Evolutionary conservation across 1,140 invertebrate species (phyloP), one percentile per base, ranked within the genome.

Genomic region (Gerris buenoi): DNA sequence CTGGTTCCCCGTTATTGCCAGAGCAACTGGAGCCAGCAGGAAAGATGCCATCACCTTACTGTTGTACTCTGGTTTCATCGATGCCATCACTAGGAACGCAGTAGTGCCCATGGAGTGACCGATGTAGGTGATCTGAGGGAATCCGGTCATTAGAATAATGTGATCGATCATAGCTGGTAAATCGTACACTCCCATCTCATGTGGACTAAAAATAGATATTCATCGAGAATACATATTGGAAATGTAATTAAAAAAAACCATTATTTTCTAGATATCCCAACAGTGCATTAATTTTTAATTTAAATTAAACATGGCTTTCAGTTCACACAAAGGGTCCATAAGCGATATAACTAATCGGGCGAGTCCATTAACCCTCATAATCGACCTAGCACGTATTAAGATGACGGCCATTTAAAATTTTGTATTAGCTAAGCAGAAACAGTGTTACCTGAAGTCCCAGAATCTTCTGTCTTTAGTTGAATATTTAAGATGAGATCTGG

Each of bases 101-200:
- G 78, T 79, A 1, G 81, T 81, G 2, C 86, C 86, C 75, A 87
- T 83, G 0, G 85, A 86, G 75, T 86, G 83, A 0, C 77, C 80
- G 2, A 80, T 63, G 71, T 85, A 87, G 68, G 75, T 75, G 0
- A 88, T 60, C 62, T 79, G 74, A 2, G 73, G 63, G 33, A 78
- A 74, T 1, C 75, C 75, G 0, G 84, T 85, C 2, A 65, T 67
- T 2, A 79, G 75, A 69, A 86, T 75, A 23, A 83, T 79, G 70
- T 83, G 79, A 71, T 87, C 81, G 25, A 88, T 79, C 65, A 80
- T 79, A 1, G 84, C 81, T 15, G 85, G 81, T 3, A 86, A 68
- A 74, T 88, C 86, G 69, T 81, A 82, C 23, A 77, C 68, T 1
- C 84, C 85, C 74, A 87, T 83, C 73, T 89, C 84, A 70, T 88